Base-by-base conservation (phyloP, 2,888 invertebrate genomes). In the Cosmopolites sordidus region DNA sequence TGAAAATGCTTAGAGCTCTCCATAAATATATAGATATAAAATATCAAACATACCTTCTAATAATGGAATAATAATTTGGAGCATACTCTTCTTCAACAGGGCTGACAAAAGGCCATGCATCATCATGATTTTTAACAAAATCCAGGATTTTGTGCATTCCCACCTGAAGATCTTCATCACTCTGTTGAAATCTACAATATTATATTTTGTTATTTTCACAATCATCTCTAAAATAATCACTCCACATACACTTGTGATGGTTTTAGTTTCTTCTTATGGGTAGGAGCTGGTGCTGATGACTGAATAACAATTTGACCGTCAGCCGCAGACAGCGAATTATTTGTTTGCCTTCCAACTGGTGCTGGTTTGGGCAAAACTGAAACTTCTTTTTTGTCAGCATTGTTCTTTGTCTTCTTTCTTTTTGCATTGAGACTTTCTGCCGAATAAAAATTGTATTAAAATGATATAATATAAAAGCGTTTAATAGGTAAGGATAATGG, bases 81-180 rank as follows among this genome's bases (percentile, higher is more conserved):
- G 94, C 94, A 70, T 89, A 91, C 67, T 91, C 89, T 69, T 94
- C 93, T 66, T 93, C 91, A 1, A 95, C 94, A 0, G 94, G 91
- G 69, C 93, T 92, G 70, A 89, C 81, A 74, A 96, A 95, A 0
- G 94, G 94, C 94, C 94, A 95, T 0, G 94, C 92, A 71, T 95
- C 93, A 51, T 89, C 85, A 70, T 94, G 92, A 64, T 87, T 85
- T 67, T 89, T 90, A 33, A 95, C 82, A 66, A 87, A 83, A 70
- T 92, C 90, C 51, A 95, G 77, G 52, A 95, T 91, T 79, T 92
- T 92, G 73, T 92, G 90, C 89, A 92, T 89, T 44, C 92, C 92
- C 49, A 89, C 90, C 70, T 89, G 86, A 51, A 91, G 79, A 66
- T 92, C 91, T 69, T 92, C 92, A 62, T 89, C 89, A 41, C 84